phyloP scores from a whole-genome alignment of 2,797 vertebrate genomes.

The Acestrorhynchus altus region DNA sequence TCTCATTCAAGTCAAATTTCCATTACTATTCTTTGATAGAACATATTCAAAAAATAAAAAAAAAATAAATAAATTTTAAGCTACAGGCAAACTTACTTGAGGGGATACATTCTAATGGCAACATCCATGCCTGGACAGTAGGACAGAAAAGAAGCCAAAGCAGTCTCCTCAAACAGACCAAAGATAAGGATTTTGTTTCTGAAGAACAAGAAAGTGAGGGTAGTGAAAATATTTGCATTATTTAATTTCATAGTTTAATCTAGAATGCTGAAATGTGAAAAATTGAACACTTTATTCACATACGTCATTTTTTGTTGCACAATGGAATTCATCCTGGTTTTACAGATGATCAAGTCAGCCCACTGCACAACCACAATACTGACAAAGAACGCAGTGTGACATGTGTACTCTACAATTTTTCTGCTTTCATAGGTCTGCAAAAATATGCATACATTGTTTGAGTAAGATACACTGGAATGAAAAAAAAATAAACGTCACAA shows the following conservation, averaged over 20 bases:
- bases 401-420: slow-evolving; percentile 90
- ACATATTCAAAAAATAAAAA: too few relatives aligned
- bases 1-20: too few relatives aligned
- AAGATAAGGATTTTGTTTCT: slow-evolving; percentile 98
- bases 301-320: slow-evolving; percentile 92
- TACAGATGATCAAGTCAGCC: slow-evolving; percentile 89
- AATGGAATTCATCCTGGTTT: slow-evolving; percentile 88
- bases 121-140: slow-evolving; percentile 96
- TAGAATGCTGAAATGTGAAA: neutral
- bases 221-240: neutral
- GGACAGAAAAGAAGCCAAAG: slow-evolving; percentile 93
- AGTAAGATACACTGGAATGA: too few relatives aligned
- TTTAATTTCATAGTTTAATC: neutral
- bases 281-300: slow-evolving; percentile 55
- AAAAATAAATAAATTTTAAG: too few relatives aligned
- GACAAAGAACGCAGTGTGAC: slow-evolving; percentile 88
- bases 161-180: slow-evolving; percentile 95
- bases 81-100: slow-evolving; percentile 82
- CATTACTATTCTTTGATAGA: too few relatives aligned
- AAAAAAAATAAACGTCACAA: neutral
- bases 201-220: slow-evolving; percentile 8
- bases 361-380: slow-evolving; percentile 89
- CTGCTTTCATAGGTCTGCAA: slow-evolving; percentile 88
- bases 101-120: slow-evolving; percentile 93
- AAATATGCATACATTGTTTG: neutral